phyloP scores from a whole-genome alignment of 2,797 vertebrate genomes.

The Ptychadena robeensis region DNA sequence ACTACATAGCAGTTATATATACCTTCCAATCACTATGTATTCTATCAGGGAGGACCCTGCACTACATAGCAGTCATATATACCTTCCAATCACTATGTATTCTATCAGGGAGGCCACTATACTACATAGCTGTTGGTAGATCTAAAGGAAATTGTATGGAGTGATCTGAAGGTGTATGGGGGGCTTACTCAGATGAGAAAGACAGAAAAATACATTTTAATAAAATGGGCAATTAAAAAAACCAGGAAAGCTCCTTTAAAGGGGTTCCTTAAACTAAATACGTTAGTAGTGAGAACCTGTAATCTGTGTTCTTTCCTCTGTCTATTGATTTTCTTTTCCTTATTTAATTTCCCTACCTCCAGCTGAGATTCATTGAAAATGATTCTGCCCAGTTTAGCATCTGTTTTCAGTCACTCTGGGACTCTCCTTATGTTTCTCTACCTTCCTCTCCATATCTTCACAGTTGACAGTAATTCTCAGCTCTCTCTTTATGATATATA shows the following conservation, averaged over 20 bases:
- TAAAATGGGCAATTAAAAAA: constrained; percentile 55
- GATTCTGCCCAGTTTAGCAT: constrained; percentile 55
- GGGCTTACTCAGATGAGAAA: constrained; percentile 25
- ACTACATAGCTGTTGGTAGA: no score
- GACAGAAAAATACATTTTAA: constrained; percentile 50
- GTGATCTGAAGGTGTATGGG: no score
- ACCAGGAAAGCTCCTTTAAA: constrained; percentile 47
- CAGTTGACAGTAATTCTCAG: constrained; percentile 20
- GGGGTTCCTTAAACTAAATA: constrained; percentile 52
- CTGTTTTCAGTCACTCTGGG: constrained; percentile 57
- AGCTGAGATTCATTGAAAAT: constrained; percentile 46
- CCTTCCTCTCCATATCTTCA: constrained; percentile 17
- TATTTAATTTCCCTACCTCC: constrained; percentile 58
- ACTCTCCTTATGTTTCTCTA: constrained; percentile 41
- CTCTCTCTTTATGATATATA: constrained; percentile 4
- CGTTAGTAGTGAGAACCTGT: constrained; percentile 49
- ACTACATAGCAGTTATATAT: no score
- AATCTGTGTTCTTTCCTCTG: constrained; percentile 58
- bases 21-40: no score
- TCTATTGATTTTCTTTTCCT: constrained; percentile 56
- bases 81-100: no score
- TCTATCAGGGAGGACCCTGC: no score
- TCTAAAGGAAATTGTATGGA: no score
- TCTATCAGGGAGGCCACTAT: no score
- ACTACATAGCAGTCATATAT: no score